Evolutionary conservation across 2,797 vertebrate species (phyloP).

Genomic region (Garrulus glandarius): DNA sequence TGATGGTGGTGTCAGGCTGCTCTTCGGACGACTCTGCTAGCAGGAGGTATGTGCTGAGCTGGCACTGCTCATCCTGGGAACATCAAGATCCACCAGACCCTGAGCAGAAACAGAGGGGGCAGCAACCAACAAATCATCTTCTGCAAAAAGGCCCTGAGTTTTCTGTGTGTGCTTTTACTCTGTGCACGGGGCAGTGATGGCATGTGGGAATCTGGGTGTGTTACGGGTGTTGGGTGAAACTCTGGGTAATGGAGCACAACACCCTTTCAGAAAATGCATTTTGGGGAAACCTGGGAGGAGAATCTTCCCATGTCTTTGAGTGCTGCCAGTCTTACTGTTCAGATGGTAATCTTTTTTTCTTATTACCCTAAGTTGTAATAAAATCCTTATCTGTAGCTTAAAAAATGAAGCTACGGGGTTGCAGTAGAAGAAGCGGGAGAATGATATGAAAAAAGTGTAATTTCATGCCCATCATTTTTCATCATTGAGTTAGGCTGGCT

Average conservation of each 20-base stretch:
- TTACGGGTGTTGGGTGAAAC: neutral
- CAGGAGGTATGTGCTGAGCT: neutral
- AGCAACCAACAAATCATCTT: neutral
- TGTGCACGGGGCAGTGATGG: too few relatives aligned
- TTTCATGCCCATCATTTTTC: conserved; percentile 34
- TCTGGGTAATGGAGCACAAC: neutral
- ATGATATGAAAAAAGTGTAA: neutral
- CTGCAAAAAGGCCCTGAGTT: neutral
- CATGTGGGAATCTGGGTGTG: neutral
- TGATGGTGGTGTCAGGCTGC: neutral
- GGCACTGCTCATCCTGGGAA: neutral
- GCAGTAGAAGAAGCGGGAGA: neutral
- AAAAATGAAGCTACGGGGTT: neutral
- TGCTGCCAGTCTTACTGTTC: neutral
- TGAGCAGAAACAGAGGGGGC: neutral
- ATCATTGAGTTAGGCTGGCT: conserved; percentile 30
- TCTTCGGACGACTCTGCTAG: neutral
- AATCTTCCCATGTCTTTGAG: neutral
- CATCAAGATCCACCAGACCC: neutral
- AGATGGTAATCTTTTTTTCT: neutral
- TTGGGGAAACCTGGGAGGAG: neutral
- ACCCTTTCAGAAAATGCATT: neutral
- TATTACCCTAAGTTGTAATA: neutral
- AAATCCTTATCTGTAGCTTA: neutral
- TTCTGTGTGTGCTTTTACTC: neutral